These are phyloP conservation scores for Proisotoma minuta DNA, from an alignment of 2,888 invertebrate species.

Conservation along the genomic window DNA sequence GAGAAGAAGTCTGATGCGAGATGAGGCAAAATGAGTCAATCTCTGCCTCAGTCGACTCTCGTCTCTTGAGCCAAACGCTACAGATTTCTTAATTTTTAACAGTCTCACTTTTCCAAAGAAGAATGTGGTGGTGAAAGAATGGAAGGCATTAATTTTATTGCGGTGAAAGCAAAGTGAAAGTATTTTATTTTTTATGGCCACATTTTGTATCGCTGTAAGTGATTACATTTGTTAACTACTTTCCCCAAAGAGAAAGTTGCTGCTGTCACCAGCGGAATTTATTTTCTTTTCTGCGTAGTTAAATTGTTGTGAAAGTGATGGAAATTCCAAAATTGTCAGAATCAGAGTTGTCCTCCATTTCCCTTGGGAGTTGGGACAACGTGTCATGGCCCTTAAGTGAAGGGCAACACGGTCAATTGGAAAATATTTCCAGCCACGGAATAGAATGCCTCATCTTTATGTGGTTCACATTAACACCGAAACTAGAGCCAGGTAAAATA, in stretches of 20 bases:
- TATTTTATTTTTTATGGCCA: background rate
- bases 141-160: no score
- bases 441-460: constrained; percentile 8
- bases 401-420: constrained; percentile 22
- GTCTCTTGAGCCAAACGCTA: no score
- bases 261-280: no score
- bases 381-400: constrained; percentile 9
- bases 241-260: background rate
- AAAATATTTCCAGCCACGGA: constrained; percentile 7
- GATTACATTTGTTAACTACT: background rate
- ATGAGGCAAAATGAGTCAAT: no score
- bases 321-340: background rate
- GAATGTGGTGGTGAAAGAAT: background rate
- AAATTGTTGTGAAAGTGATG: background rate
- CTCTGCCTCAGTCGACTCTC: no score
- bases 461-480: constrained; percentile 4
- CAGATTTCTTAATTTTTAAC: no score
- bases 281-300: background rate
- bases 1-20: no score
- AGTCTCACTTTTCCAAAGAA: no score
- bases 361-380: constrained; percentile 16
- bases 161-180: background rate
- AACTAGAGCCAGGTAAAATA: constrained; percentile 3
- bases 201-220: background rate
- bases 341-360: constrained; percentile 2